phyloP scores from a whole-genome alignment of 2,888 invertebrate species.

The Balanococcus diminutus region DNA sequence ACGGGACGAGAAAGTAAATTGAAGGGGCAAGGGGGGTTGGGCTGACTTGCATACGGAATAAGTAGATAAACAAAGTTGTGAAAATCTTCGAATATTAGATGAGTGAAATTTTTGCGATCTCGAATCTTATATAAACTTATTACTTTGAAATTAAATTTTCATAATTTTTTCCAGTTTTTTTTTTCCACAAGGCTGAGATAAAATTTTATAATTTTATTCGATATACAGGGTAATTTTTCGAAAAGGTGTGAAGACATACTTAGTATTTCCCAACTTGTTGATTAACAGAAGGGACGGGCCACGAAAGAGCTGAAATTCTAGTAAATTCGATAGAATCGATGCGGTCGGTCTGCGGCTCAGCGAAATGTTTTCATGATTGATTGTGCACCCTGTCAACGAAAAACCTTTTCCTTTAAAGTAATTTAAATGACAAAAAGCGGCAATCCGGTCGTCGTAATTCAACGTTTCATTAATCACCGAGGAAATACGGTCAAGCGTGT shows the following conservation, averaged over 20 bases:
- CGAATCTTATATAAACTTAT: too few species aligned
- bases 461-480: conserved; percentile 5
- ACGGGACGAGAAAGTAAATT: neutral
- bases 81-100: neutral
- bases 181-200: too few species aligned
- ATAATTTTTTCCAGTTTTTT: too few species aligned
- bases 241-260: too few species aligned
- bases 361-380: conserved; percentile 3
- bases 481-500: conserved; percentile 11
- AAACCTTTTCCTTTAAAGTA: neutral
- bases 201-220: too few species aligned
- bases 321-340: neutral
- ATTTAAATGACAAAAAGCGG: conserved; percentile 1
- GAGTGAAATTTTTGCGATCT: too few species aligned
- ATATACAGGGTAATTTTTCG: too few species aligned
- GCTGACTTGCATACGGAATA: neutral
- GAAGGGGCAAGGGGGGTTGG: neutral
- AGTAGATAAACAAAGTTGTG: neutral
- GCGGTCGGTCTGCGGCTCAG: neutral
- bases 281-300: neutral
- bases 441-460: conserved; percentile 5
- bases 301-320: neutral
- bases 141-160: too few species aligned
- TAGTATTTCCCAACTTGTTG: neutral
- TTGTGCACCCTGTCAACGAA: neutral